These are phyloP conservation scores for Neomorphus geoffroyi DNA, from an alignment of 2,797 vertebrate species.

Conservation along the genomic window DNA sequence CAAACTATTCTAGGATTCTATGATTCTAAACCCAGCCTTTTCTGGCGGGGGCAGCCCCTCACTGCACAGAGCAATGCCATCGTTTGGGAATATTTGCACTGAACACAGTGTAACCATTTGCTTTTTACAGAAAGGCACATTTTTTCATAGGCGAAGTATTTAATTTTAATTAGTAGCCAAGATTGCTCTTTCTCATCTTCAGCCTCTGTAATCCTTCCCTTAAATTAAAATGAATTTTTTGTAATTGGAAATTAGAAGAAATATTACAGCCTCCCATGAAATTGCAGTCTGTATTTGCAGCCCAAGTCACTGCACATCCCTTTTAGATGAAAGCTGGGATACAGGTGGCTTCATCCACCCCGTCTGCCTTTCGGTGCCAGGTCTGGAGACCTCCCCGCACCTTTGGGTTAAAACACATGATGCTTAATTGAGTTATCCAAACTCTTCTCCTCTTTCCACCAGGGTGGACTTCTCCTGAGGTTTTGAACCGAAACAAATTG, in stretches of 20 bases:
- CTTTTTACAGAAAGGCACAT: background rate
- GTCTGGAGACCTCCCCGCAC: background rate
- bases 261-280: background rate
- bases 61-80: accelerated
- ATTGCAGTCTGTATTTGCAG: background rate
- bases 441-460: background rate
- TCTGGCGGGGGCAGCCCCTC: accelerated
- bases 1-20: no score
- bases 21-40: background rate
- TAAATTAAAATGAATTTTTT: background rate
- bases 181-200: background rate
- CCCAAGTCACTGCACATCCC: background rate
- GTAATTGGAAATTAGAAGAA: background rate
- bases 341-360: background rate
- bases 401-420: background rate
- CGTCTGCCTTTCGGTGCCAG: accelerated
- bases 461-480: background rate
- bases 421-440: background rate
- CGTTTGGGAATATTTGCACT: background rate
- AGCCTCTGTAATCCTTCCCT: background rate
- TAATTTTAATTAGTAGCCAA: slow-evolving; percentile 21
- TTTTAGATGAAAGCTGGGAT: background rate
- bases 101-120: background rate
- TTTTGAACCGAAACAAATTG: slow-evolving; percentile 33
- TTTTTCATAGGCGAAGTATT: background rate